Percentiles rank a stretch among this genome's conserved stretches.
Evolutionary conservation across 2,113 vertebrate species (phyloP).

Genomic region (Petaurus breviceps): DNA sequence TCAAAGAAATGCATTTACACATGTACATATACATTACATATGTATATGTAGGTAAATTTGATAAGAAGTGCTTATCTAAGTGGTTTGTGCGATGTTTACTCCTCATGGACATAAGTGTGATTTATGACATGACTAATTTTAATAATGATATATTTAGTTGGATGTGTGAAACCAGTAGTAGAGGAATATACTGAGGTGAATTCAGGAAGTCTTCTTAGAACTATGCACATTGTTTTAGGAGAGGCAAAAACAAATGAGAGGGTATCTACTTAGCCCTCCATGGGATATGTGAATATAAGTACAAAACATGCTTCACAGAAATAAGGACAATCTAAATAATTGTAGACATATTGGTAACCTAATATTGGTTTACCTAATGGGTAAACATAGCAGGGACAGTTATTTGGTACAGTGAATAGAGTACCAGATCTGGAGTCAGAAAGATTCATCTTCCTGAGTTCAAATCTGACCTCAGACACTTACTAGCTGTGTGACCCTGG

Average conservation of each 20-base stretch:
- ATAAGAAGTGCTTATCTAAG: background rate
- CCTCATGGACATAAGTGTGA: background rate
- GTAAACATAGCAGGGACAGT: background rate
- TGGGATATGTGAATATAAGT: background rate
- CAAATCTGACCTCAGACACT: background rate
- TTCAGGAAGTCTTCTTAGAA: background rate
- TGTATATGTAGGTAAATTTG: background rate
- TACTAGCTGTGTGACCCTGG: background rate
- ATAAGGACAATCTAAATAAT: background rate
- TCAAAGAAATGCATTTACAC: background rate
- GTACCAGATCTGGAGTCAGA: background rate
- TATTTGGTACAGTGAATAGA: background rate
- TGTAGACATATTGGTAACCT: background rate
- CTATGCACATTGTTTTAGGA: background rate
- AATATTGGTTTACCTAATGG: too few relatives aligned
- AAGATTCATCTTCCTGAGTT: background rate
- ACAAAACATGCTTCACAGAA: background rate
- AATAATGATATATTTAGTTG: background rate
- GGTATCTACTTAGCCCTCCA: background rate
- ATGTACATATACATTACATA: background rate
- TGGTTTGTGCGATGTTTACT: background rate
- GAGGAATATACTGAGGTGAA: background rate
- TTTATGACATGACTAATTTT: background rate
- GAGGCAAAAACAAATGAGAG: background rate
- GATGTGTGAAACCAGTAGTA: background rate